phyloP scores from a whole-genome alignment of 30 jellyfish, hydroid and myxozoan genomes.

The Aurelia aurita region DNA sequence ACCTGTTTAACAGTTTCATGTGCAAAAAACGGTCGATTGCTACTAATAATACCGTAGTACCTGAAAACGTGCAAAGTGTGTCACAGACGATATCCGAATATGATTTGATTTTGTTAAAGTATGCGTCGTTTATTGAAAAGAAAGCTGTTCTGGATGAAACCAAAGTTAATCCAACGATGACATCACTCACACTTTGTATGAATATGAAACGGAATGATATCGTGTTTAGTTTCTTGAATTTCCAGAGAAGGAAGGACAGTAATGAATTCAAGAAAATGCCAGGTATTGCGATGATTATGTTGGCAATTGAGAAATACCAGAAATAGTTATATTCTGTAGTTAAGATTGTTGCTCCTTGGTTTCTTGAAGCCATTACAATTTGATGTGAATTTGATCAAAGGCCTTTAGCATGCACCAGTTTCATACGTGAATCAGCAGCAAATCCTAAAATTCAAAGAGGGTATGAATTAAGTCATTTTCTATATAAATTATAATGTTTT shows the following conservation, averaged over 20 bases:
- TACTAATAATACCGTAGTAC: neutral
- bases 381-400: too few species aligned
- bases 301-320: conserved; percentile 1
- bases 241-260: conserved; percentile 28
- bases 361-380: too few species aligned
- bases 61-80: conserved; percentile 47
- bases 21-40: conserved; percentile 62
- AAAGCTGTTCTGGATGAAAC: conserved; percentile 2
- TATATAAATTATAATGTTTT: too few species aligned
- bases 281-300: neutral
- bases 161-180: conserved; percentile 14
- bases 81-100: conserved; percentile 28
- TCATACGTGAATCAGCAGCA: too few species aligned
- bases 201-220: conserved; percentile 30
- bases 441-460: too few species aligned
- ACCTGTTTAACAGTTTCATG: conserved; percentile 41
- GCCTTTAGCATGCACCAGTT: too few species aligned
- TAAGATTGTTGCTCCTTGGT: too few species aligned
- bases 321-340: neutral
- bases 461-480: too few species aligned
- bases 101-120: conserved; percentile 5
- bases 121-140: neutral
- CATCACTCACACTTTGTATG: conserved; percentile 16
- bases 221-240: conserved; percentile 16
- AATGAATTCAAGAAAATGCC: conserved; percentile 1